Percentiles rank a stretch among this genome's conserved stretches.
phyloP scores from a whole-genome alignment of 1,140 invertebrate species.

The Cyclargus thomasi region DNA sequence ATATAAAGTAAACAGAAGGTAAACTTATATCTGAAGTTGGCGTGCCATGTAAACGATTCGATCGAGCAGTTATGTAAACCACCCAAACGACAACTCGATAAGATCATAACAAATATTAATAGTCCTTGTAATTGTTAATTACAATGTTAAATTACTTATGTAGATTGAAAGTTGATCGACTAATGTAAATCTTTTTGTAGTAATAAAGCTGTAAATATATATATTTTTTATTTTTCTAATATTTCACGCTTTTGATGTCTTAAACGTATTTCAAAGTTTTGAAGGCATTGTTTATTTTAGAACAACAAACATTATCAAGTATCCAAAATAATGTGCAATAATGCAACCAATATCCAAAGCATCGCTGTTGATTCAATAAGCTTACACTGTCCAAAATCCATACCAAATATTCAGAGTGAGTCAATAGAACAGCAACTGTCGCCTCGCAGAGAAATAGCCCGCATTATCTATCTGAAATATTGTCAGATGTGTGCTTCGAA shows the following conservation, averaged over 20 bases:
- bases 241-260: too few species aligned
- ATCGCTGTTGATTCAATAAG: not conserved
- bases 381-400: not conserved
- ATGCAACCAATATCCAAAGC: not conserved
- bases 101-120: not conserved
- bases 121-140: not conserved
- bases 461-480: conserved; percentile 22
- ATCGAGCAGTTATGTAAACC: not conserved
- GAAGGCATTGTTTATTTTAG: too few species aligned
- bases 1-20: not conserved
- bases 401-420: not conserved
- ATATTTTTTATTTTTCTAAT: too few species aligned
- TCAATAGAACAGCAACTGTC: conserved; percentile 3
- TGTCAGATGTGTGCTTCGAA: conserved; percentile 14
- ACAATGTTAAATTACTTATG: not conserved
- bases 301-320: too few species aligned
- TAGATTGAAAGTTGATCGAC: not conserved
- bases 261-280: too few species aligned
- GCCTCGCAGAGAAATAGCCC: conserved; percentile 17
- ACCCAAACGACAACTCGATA: not conserved
- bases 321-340: not conserved
- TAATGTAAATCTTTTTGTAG: not conserved
- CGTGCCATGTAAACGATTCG: not conserved
- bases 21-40: not conserved
- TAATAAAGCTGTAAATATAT: not conserved